Conservation (phyloP, 1,140 invertebrate species). For the Lordiphosa clarofinis region DNA sequence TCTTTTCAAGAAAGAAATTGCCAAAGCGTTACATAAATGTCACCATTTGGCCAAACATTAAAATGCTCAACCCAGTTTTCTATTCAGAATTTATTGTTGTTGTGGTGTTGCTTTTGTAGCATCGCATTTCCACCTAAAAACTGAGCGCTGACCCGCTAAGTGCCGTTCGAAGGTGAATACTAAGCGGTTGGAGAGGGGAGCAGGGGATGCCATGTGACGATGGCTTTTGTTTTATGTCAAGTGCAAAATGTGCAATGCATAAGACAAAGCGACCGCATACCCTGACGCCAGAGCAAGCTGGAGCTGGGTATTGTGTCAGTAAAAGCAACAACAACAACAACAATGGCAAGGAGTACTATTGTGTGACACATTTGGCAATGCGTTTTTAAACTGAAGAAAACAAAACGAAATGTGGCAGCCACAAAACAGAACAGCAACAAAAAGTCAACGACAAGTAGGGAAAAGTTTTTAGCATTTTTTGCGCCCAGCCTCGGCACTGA, state of each 20-base stretch:
- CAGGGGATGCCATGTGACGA: constrained; percentile 3
- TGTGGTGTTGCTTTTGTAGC: constrained; percentile 43
- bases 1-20: constrained; percentile 27
- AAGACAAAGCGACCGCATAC: constrained; percentile 61
- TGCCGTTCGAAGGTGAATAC: constrained; percentile 44
- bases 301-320: constrained; percentile 39
- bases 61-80: constrained; percentile 63
- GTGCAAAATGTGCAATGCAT: constrained; percentile 71
- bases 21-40: constrained; percentile 45
- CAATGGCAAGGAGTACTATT: constrained; percentile 47
- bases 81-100: constrained; percentile 27
- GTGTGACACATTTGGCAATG: constrained; percentile 76
- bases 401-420: constrained; percentile 75
- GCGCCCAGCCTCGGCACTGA: constrained; percentile 64
- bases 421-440: constrained; percentile 44
- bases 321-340: constrained; percentile 27
- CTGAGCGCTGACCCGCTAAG: constrained; percentile 54
- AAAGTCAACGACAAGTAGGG: constrained; percentile 49
- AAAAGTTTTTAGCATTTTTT: constrained; percentile 67
- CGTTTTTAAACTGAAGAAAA: constrained; percentile 73
- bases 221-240: constrained; percentile 58
- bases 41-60: constrained; percentile 62
- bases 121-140: constrained; percentile 28
- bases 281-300: constrained; percentile 20
- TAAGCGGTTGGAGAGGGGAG: not conserved